Percentiles rank a stretch among this genome's conserved stretches.
These are phyloP conservation scores for Erpobdella octoculata DNA, from an alignment of 2,888 invertebrate genomes.

Conservation along the genomic window DNA sequence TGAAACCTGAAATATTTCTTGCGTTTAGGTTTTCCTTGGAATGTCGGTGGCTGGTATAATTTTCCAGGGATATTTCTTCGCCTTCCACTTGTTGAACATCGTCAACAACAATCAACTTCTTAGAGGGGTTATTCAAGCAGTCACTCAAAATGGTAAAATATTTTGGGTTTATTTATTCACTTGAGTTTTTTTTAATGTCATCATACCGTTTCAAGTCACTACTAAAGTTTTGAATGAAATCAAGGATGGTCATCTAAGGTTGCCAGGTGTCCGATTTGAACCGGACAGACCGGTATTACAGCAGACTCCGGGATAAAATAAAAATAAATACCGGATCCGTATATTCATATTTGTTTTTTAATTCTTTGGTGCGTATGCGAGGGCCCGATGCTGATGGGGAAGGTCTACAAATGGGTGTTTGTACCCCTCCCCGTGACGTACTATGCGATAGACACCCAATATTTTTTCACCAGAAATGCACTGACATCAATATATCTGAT, in stretches of 20 bases:
- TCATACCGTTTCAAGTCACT: neutral
- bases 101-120: conserved; percentile 45
- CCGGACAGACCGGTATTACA: no score
- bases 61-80: conserved; percentile 43
- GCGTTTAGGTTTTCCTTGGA: conserved; percentile 38
- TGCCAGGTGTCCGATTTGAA: no score
- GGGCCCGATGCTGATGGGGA: no score
- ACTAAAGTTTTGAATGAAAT: neutral
- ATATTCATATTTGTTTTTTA: no score
- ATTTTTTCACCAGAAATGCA: no score
- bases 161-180: neutral
- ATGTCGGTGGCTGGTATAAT: conserved; percentile 41
- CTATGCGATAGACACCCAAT: no score
- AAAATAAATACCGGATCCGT: no score
- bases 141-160: conserved; percentile 42
- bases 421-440: no score
- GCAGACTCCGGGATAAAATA: no score
- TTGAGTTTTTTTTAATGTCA: neutral
- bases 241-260: neutral
- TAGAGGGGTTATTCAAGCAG: conserved; percentile 43
- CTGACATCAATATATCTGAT: no score
- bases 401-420: no score
- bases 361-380: no score
- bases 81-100: conserved; percentile 44
- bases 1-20: neutral